A percentile compares a stretch with the other conserved stretches of the same genome.
Conservation (phyloP, 2,888 invertebrate species). For the Tribolium freemani region DNA sequence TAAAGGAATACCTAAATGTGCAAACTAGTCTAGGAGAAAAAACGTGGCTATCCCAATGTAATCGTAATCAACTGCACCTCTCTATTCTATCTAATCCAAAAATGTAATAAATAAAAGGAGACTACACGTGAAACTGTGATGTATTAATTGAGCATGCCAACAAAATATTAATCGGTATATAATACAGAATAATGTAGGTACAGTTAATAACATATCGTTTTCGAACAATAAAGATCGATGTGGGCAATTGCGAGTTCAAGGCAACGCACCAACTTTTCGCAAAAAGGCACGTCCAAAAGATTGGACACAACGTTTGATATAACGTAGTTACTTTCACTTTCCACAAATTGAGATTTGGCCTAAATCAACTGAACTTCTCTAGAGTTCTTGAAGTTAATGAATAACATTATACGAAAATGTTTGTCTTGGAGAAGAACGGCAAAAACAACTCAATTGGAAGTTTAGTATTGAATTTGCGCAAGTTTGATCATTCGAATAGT, state of each 20-base stretch:
- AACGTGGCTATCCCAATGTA: conserved; percentile 48
- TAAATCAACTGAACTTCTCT: neutral
- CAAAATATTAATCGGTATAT: conserved; percentile 35
- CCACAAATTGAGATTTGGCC: neutral
- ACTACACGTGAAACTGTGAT: conserved; percentile 46
- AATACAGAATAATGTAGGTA: conserved; percentile 25
- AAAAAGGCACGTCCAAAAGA: neutral
- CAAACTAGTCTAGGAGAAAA: conserved; percentile 47
- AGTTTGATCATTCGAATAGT: neutral
- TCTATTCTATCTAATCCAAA: conserved; percentile 47
- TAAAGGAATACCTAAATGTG: conserved; percentile 48
- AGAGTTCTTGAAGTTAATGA: neutral
- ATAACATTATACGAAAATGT: neutral
- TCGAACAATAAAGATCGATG: conserved; percentile 16
- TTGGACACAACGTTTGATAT: too few species aligned
- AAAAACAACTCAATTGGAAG: neutral
- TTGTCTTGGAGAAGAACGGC: neutral
- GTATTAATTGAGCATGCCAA: conserved; percentile 44
- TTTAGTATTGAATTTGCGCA: neutral
- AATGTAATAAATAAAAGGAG: conserved; percentile 31
- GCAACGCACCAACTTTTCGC: neutral
- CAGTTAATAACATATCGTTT: conserved; percentile 26
- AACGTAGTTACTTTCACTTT: neutral
- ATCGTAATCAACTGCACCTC: conserved; percentile 42
- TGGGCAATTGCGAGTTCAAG: neutral